Conservation (phyloP, 2,113 vertebrate genomes). For the Alaudala cheleensis region DNA sequence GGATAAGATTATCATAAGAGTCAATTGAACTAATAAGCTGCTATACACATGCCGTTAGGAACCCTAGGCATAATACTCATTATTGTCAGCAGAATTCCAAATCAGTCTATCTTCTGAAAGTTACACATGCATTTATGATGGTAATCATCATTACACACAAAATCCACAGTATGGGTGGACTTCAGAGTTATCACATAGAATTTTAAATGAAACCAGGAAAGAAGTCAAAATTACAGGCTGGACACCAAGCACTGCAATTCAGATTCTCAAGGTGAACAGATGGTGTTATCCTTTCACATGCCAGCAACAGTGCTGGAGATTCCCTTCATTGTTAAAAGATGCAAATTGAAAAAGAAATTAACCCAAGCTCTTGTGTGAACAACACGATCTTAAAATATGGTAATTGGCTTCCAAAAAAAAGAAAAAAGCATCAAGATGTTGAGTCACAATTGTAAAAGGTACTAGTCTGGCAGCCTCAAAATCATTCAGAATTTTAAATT, state of each 20-base stretch:
- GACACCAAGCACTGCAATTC: background rate
- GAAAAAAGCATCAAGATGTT: background rate
- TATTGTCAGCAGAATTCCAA: background rate
- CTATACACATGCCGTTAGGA: background rate
- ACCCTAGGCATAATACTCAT: background rate
- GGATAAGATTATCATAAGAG: background rate
- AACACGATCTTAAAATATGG: background rate
- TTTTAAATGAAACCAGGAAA: background rate
- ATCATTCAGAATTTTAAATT: background rate
- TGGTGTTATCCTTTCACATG: background rate
- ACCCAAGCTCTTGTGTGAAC: background rate
- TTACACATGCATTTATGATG: background rate
- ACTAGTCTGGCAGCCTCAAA: background rate
- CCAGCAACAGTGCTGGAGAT: background rate
- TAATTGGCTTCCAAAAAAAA: background rate
- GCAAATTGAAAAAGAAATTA: slow-evolving; percentile 28
- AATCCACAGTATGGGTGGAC: background rate
- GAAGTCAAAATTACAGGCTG: background rate
- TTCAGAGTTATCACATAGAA: background rate
- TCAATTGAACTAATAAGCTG: background rate
- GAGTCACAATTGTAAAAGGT: background rate
- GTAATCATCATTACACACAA: background rate
- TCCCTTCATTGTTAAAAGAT: background rate
- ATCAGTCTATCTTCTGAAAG: background rate
- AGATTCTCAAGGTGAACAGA: background rate